phyloP scores from a whole-genome alignment of 2,888 invertebrate genomes.

The Drosophila merina region DNA sequence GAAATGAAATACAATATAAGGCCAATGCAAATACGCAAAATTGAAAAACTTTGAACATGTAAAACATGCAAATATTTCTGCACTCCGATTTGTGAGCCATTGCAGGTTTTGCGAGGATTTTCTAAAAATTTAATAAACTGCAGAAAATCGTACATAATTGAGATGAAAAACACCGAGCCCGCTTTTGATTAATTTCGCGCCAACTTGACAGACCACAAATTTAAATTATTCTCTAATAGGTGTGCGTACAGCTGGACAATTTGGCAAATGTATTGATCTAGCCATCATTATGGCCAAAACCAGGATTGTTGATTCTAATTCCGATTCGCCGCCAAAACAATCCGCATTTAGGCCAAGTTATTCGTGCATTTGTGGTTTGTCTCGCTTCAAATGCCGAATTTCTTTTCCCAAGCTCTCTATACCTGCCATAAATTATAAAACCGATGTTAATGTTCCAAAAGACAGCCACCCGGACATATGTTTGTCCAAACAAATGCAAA shows the following conservation, averaged over 20 bases:
- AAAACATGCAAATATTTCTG: conserved; percentile 9
- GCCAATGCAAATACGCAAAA: conserved; percentile 37
- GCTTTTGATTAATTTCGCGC: conserved; percentile 32
- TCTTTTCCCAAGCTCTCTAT: conserved; percentile 40
- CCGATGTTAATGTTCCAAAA: conserved; percentile 57
- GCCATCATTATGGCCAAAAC: conserved; percentile 20
- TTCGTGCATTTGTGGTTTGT: conserved; percentile 59
- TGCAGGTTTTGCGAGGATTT: not conserved
- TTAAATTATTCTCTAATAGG: conserved; percentile 39
- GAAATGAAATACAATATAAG: conserved; percentile 46
- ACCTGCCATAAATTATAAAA: conserved; percentile 71
- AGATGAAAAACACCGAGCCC: conserved; percentile 1
- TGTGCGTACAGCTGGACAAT: conserved; percentile 18
- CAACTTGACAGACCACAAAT: conserved; percentile 45
- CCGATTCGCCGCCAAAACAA: conserved; percentile 13
- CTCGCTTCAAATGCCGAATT: conserved; percentile 37
- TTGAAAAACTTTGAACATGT: conserved; percentile 23
- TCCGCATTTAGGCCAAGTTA: conserved; percentile 48
- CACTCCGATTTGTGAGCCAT: not conserved
- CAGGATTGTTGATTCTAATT: conserved; percentile 18
- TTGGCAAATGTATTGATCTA: conserved; percentile 25
- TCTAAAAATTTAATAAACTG: conserved; percentile 27
- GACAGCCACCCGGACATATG: conserved; percentile 52
- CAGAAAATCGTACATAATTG: conserved; percentile 13
- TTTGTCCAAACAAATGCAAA: conserved; percentile 35